phyloP scores from a whole-genome alignment of 2,888 invertebrate genomes.

The Nephrotoma flavescens region DNA sequence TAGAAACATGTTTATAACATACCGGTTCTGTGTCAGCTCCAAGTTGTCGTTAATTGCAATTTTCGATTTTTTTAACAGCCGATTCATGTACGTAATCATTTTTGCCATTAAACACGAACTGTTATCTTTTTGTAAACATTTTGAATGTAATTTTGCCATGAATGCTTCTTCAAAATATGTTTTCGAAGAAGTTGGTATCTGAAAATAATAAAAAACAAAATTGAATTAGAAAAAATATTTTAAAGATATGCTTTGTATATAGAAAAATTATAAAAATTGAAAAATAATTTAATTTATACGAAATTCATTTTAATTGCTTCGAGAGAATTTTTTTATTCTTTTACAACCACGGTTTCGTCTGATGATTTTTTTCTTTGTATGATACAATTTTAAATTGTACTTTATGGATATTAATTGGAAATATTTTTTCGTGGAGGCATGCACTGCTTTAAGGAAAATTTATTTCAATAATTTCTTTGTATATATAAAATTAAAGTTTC shows the following conservation, averaged over 20 bases:
- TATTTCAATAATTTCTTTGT: too few species aligned
- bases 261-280: too few species aligned
- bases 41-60: slow-evolving; percentile 63
- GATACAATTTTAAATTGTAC: too few species aligned
- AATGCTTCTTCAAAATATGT: slow-evolving; percentile 3
- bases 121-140: slow-evolving; percentile 62
- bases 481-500: too few species aligned
- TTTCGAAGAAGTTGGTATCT: neutral
- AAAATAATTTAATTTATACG: neutral
- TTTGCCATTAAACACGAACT: slow-evolving; percentile 73
- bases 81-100: slow-evolving; percentile 67
- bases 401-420: too few species aligned
- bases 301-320: neutral
- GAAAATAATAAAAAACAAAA: neutral
- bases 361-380: too few species aligned
- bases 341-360: too few species aligned
- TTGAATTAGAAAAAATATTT: neutral
- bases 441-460: too few species aligned
- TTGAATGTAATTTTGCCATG: slow-evolving; percentile 49
- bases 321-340: neutral
- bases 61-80: slow-evolving; percentile 62
- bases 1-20: neutral
- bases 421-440: too few species aligned
- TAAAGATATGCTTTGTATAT: neutral
- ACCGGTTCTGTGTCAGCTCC: slow-evolving; percentile 59